Evolutionary conservation across 1,140 invertebrate species (phyloP).

Genomic region (Linepithema humile): DNA sequence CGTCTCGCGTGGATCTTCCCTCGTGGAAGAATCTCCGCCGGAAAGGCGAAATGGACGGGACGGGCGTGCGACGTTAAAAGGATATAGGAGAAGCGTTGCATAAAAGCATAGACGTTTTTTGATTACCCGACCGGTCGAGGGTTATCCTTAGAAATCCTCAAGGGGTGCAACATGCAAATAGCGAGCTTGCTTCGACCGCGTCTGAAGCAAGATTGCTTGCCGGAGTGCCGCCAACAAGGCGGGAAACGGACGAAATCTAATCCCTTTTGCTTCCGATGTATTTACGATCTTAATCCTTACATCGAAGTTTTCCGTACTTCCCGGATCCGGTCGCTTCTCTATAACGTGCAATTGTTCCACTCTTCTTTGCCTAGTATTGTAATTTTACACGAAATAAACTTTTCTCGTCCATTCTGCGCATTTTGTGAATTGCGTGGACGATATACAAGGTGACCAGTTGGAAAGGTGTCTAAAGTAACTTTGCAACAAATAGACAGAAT

Average conservation of each 20-base stretch:
- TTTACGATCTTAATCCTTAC: conserved; percentile 1
- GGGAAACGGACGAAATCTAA: conserved; percentile 26
- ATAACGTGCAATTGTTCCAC: background rate
- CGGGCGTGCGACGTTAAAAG: conserved; percentile 44
- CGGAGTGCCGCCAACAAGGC: conserved; percentile 6
- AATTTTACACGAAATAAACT: background rate
- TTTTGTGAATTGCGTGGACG: background rate
- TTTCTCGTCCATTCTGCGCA: background rate
- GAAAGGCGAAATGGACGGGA: background rate
- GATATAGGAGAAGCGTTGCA: conserved; percentile 28
- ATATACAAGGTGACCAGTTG: no score
- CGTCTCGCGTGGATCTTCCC: conserved; percentile 10
- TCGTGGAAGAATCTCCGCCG: background rate
- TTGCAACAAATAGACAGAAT: no score
- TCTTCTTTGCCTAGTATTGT: background rate
- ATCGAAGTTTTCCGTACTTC: background rate
- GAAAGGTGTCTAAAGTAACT: no score
- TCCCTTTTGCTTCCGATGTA: conserved; percentile 18
- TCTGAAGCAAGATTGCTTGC: conserved; percentile 64
- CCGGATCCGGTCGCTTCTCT: background rate
- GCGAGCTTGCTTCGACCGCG: conserved; percentile 53
- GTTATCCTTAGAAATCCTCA: conserved; percentile 57
- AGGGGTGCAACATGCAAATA: conserved; percentile 65
- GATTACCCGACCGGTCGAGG: conserved; percentile 61
- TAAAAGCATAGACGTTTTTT: conserved; percentile 63